Evolutionary conservation across 2,797 vertebrate genomes (phyloP).

Genomic region (Sebastiscus albofasciatus): DNA sequence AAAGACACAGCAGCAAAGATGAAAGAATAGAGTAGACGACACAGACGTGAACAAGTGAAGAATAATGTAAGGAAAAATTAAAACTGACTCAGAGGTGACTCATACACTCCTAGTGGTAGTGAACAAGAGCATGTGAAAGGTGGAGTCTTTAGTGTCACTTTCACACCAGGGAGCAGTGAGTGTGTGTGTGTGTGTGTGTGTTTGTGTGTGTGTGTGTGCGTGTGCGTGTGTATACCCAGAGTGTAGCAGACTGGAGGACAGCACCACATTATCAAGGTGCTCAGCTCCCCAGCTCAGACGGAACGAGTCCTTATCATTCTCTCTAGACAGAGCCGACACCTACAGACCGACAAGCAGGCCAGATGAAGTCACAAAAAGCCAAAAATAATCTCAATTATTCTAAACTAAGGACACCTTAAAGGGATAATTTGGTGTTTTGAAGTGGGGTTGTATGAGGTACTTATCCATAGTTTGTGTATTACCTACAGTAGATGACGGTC

Average conservation of each 20-base stretch:
- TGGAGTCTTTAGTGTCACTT: not conserved
- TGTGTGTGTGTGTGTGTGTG: slow-evolving; percentile 9
- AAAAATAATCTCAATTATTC: not conserved
- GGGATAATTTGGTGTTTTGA: too few relatives aligned
- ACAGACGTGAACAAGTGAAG: slow-evolving; percentile 29
- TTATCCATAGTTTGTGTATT: too few relatives aligned
- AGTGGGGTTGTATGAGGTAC: too few relatives aligned
- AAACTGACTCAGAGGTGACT: slow-evolving; percentile 35
- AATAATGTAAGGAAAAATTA: slow-evolving; percentile 21
- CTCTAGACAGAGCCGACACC: slow-evolving; percentile 90
- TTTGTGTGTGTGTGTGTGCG: slow-evolving; percentile 5
- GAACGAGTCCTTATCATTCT: slow-evolving; percentile 91
- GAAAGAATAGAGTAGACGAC: slow-evolving; percentile 14
- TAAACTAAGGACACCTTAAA: not conserved
- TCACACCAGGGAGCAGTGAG: not conserved
- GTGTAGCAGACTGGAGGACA: slow-evolving; percentile 94
- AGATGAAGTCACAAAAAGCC: not conserved
- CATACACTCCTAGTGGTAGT: not conserved
- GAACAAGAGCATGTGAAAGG: slow-evolving; percentile 7
- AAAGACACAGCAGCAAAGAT: slow-evolving; percentile 42
- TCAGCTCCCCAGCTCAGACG: slow-evolving; percentile 96
- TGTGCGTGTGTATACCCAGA: slow-evolving; percentile 87
- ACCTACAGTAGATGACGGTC: too few relatives aligned
- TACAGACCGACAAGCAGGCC: slow-evolving; percentile 59
- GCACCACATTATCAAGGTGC: slow-evolving; percentile 95